phyloP scores from a whole-genome alignment of 1,140 invertebrate genomes.

The Caenorhabditis remanei region DNA sequence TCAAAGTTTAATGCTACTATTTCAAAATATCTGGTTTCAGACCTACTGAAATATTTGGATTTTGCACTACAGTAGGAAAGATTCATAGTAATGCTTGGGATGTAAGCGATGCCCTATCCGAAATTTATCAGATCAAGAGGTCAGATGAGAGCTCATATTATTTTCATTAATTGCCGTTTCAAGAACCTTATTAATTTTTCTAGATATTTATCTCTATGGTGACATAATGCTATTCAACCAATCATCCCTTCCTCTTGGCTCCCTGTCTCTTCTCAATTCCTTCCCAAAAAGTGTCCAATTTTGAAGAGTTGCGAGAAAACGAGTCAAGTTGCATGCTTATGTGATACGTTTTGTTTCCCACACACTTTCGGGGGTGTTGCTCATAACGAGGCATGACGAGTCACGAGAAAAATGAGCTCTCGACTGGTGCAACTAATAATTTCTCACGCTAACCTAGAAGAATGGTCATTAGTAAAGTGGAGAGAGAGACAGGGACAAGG shows the following conservation, averaged over 20 bases:
- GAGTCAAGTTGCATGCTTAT: neutral
- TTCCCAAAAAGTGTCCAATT: neutral
- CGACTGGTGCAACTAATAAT: conserved; percentile 9
- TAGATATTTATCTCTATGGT: no score
- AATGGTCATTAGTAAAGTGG: conserved; percentile 23
- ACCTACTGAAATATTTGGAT: no score
- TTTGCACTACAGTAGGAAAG: no score
- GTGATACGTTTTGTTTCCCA: conserved; percentile 52
- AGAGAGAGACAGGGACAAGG: neutral
- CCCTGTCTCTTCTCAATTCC: neutral
- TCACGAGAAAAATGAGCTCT: conserved; percentile 28
- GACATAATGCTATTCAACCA: no score
- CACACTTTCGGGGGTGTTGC: neutral
- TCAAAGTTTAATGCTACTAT: no score
- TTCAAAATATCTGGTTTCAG: no score
- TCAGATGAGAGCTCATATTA: no score
- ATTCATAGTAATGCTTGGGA: no score
- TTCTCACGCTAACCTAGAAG: conserved; percentile 21
- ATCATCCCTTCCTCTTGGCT: neutral
- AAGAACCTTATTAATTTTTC: no score
- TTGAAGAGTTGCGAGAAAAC: neutral
- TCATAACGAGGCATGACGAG: conserved; percentile 34
- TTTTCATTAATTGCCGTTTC: no score
- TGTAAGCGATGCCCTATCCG: no score
- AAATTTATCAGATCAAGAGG: no score